A percentile compares a stretch with the other conserved stretches of the same genome.
These are phyloP conservation scores for Hedychridium roseum DNA, from an alignment of 2,888 invertebrate species.

Conservation along the genomic window DNA sequence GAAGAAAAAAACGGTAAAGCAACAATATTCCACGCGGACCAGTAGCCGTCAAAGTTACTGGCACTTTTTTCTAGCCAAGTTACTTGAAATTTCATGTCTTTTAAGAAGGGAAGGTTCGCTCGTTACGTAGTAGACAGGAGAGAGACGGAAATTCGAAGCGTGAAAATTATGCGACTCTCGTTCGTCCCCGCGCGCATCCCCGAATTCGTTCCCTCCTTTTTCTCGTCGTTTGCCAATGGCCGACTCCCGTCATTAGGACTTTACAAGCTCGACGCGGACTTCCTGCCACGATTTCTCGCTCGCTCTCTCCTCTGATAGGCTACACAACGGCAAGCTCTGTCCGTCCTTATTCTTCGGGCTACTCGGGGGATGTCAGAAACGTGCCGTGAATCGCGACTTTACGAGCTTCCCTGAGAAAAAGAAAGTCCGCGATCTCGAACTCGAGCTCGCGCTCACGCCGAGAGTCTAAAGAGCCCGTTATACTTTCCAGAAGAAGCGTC, in stretches of 20 bases:
- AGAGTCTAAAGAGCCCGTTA: constrained; percentile 36
- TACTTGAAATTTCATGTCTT: too few relatives aligned
- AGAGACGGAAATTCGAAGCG: too few relatives aligned
- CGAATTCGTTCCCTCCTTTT: constrained; percentile 7
- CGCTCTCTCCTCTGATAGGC: too few relatives aligned
- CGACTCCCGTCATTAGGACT: constrained; percentile 46
- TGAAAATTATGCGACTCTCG: constrained; percentile 33
- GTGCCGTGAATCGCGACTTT: constrained; percentile 46
- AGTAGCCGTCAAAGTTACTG: too few relatives aligned
- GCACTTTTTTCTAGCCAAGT: too few relatives aligned
- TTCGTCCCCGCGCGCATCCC: constrained; percentile 14
- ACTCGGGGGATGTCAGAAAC: constrained; percentile 39
- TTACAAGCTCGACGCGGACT: constrained; percentile 45
- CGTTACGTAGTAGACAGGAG: too few relatives aligned
- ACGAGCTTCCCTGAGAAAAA: constrained; percentile 10
- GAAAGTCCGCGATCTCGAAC: neutral
- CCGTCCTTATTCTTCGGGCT: constrained; percentile 18
- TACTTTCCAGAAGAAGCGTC: too few relatives aligned
- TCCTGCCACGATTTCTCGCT: too few relatives aligned
- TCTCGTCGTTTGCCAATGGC: constrained; percentile 16
- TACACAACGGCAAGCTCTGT: too few relatives aligned
- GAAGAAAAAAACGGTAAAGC: too few relatives aligned
- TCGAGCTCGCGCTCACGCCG: neutral
- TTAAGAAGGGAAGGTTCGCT: too few relatives aligned
- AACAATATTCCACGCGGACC: too few relatives aligned